Evolutionary conservation across 2,797 vertebrate species (phyloP), one percentile per base, ranked within the genome.

Genomic region (Tapirus indicus): DNA sequence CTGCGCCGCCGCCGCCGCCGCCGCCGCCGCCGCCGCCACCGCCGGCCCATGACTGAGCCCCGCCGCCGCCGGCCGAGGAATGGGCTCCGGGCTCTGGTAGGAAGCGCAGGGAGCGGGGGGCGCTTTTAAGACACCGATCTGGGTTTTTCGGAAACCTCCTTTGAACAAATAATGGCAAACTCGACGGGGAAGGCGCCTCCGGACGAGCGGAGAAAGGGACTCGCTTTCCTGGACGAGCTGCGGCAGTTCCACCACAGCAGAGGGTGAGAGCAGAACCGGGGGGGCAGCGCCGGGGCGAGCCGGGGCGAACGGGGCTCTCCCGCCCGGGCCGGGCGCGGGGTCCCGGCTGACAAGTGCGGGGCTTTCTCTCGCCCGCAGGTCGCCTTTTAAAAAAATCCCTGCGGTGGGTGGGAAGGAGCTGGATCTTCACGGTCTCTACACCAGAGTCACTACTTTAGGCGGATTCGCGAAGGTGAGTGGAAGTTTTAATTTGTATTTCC

Each of bases 161-260:
- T 99, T 99, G 94, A 88, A 82, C 94, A 99, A 99, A 99, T 99
- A 98, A 99, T 99, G 99, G 99, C 99, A 99, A 99, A 99, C 99
- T 99, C 99, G 99, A 99, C 99, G 99, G 99, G 99, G 98, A 99
- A 99, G 99, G 99, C 99, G 99, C 99, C 99, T 99, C 99, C 99
- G 99, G 99, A 99, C 98, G 99, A 99, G 99, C 99, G 99, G 98
- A 99, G 99, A 99, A 99, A 99, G 99, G 99, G 99, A 99, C 99
- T 99, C 99, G 99, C 99, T 99, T 99, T 99, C 99, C 99, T 99
- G 99, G 99, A 99, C 99, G 99, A 99, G 99, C 99, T 99, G 99
- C 99, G 99, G 99, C 99, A 99, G 99, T 99, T 99, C 99, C 99
- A 99, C 99, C 99, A 99, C 99, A 99, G 99, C 99, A 99, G 99